Base-by-base conservation (phyloP, 2,113 vertebrate genomes). In the Camelus dromedarius region DNA sequence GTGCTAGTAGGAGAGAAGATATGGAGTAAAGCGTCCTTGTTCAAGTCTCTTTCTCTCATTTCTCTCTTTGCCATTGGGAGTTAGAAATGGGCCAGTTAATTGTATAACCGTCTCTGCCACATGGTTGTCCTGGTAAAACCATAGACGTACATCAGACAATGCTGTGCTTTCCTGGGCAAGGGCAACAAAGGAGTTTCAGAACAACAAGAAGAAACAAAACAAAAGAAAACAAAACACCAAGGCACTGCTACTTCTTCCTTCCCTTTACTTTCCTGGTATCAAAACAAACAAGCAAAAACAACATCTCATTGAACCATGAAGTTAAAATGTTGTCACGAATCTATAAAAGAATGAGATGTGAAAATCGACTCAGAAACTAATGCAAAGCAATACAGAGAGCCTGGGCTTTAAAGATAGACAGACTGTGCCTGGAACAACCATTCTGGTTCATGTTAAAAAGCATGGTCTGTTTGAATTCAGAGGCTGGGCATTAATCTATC, bases 351-450 rank as follows among this genome's bases (percentile, higher is more conserved):
- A 89, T 2, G 77, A 30, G 52, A 62, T 26, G 16, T 10, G 13
- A 81, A 91, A 85, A 50, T 32, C 4, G 48, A 35, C 5, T 77
- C 35, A 20, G 77, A 50, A 82, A 24, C 5, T 64, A 64, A 11
- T n/a, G 2, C 38, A 64, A 46, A 86, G 19, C 12, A 56, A 7
- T 52, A 8, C 66, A 28, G 35, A 67, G 42, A 82, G 13, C 6
- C 14, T 56, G 4, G 30, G 52, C 50, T 93, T 96, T 19, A 32
- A 46, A 93, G 96, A 81, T 16, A 54, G 73, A 64, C 20, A 62
- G 9, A 46, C 14, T 26, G 24, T 50, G 24, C 38, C 86, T 91
- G 76, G 48, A 91, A 60, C 2, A 81, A n/a, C 1, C 24, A 42
- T 22, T 83, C 60, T 75, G 2, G 9, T 38, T 83, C 38, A n/a